These are phyloP conservation scores for Nomada flava DNA, from an alignment of 2,888 invertebrate species.

Conservation along the genomic window DNA sequence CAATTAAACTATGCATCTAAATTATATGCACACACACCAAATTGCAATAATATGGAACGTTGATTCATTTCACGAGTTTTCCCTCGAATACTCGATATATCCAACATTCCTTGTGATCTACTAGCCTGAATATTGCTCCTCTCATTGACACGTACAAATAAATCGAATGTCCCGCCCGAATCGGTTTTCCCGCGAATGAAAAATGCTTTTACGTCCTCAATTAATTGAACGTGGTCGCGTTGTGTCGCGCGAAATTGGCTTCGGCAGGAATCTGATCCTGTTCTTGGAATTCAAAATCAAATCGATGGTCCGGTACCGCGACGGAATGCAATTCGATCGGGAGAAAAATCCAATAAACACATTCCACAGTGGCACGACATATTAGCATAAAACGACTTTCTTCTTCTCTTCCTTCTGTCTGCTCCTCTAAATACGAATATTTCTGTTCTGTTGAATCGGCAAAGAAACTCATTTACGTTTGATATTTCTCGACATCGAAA, in stretches of 20 bases:
- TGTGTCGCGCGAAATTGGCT: conserved; percentile 41
- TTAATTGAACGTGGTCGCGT: conserved; percentile 49
- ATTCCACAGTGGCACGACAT: conserved; percentile 76
- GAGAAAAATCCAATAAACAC: conserved; percentile 81
- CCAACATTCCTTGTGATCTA: too few species aligned
- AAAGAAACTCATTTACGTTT: conserved; percentile 28
- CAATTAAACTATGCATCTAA: too few species aligned
- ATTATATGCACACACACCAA: too few species aligned
- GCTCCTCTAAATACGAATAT: conserved; percentile 32
- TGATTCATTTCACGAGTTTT: too few species aligned
- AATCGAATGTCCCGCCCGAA: neutral
- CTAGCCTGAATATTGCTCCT: neutral
- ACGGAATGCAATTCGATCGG: conserved; percentile 81
- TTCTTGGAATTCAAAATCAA: conserved; percentile 77
- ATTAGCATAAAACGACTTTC: conserved; percentile 74
- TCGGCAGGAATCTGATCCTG: conserved; percentile 49
- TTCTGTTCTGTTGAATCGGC: conserved; percentile 16
- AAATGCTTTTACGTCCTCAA: conserved; percentile 5
- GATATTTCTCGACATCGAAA: neutral
- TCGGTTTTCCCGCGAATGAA: neutral
- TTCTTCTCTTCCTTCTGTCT: conserved; percentile 44
- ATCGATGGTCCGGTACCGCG: conserved; percentile 71
- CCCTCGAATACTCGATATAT: too few species aligned
- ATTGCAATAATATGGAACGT: too few species aligned
- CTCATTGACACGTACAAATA: neutral